Evolutionary conservation across 2,888 invertebrate species (phyloP), one percentile per base, ranked within the genome.

Genomic region (Melanostoma mellinum): DNA sequence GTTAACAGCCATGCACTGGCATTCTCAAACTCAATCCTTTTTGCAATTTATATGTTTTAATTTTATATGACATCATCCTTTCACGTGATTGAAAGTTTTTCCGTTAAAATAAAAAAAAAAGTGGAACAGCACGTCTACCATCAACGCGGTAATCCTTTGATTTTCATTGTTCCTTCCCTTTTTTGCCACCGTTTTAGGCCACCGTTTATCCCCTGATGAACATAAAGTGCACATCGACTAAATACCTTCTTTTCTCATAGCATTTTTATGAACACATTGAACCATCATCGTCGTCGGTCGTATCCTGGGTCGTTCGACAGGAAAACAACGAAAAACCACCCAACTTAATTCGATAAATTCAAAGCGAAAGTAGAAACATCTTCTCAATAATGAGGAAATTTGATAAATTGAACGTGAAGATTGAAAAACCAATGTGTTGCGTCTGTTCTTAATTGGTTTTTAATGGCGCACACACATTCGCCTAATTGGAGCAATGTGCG

Each of bases 11-110:
- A 60, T 32, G 8, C 36, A 8, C 33, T 46, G 48, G 20, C 33
- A 46, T 32, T 61, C 33, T 20, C 10, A 38, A 58, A 60, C 61
- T 61, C 53, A 67, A 68, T 68, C 44, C 42, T 3, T 60, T 30
- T 69, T 44, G 53, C 61, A 68, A 76, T 68, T 61, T 76, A 61
- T 69, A 48, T 44, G 53, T 68, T 60, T 75, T 75, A 60, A 75
- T 75, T 68, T 44, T 58, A 76, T 44, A 60, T 48, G 68, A 68
- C 60, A 60, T 20, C 36, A 58, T 61, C 32, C 58, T 36, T 69
- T 55, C 44, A 20, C 52, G 53, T 61, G 33, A 32, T 63, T 35
- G 10, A 40, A 40, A 36, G 44, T 36, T 46, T 53, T 38, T 32
- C 38, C 52, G 10, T 33, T 10, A 8, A 20, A 35, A 6, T n/a